Conservation (phyloP, 1,140 invertebrate species). For the Drepana arcuata region DNA sequence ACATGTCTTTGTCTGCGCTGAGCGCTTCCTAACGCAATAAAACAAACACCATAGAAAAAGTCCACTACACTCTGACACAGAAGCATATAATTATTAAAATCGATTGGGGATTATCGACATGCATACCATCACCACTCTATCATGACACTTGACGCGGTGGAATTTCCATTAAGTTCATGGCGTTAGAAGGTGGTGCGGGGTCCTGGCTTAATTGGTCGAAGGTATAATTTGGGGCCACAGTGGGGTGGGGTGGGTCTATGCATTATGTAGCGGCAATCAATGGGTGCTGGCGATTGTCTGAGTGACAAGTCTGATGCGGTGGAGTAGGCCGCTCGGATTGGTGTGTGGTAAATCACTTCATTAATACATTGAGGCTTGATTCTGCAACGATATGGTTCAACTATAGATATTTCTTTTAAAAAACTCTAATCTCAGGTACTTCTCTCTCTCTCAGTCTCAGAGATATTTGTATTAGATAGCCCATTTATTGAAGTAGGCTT, state of each 20-base stretch:
- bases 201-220: conserved; percentile 14
- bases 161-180: not conserved
- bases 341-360: too few species aligned
- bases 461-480: too few species aligned
- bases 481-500: too few species aligned
- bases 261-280: conserved; percentile 66
- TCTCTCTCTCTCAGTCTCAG: too few species aligned
- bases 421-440: too few species aligned
- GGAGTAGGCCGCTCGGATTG: too few species aligned
- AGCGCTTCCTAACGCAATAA: too few species aligned
- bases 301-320: too few species aligned
- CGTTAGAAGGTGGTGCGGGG: not conserved
- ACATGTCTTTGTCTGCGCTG: too few species aligned
- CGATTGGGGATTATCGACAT: conserved; percentile 36
- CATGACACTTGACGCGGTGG: conserved; percentile 10
- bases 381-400: too few species aligned
- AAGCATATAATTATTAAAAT: conserved; percentile 40
- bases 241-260: conserved; percentile 27
- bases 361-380: too few species aligned
- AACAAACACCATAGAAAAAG: conserved; percentile 1
- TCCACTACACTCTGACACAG: not conserved
- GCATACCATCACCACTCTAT: conserved; percentile 18
- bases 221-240: conserved; percentile 24
- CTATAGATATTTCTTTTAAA: too few species aligned
- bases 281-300: conserved; percentile 51